phyloP scores from a whole-genome alignment of 2,113 vertebrate genomes.

The Junco hyemalis region DNA sequence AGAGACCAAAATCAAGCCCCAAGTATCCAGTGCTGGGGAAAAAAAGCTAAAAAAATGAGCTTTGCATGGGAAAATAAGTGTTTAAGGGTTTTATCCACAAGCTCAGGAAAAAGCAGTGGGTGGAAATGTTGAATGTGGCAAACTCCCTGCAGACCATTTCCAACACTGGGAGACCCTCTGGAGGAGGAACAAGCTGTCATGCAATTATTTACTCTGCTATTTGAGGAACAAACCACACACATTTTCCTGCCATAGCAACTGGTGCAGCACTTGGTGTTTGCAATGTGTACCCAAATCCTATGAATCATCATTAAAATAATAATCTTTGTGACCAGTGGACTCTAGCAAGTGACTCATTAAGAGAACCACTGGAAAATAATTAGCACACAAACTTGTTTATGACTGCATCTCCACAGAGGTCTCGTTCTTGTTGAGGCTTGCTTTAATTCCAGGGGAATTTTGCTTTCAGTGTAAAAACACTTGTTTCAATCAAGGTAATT shows the following conservation, averaged over 20 bases:
- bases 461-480: slow-evolving; percentile 39
- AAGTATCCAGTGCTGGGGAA: not conserved
- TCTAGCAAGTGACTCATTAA: slow-evolving; percentile 52
- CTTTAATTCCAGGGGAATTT: slow-evolving; percentile 50
- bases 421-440: not conserved
- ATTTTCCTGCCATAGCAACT: slow-evolving; percentile 39
- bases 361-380: slow-evolving; percentile 48
- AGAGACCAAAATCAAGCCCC: not conserved
- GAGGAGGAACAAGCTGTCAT: not conserved
- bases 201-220: slow-evolving; percentile 38
- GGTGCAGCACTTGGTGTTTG: not conserved
- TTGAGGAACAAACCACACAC: not conserved
- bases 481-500: slow-evolving; percentile 63
- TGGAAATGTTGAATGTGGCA: accelerated
- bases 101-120: not conserved
- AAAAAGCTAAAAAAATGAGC: not conserved
- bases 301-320: slow-evolving; percentile 59
- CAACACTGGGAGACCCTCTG: not conserved
- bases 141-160: not conserved
- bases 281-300: not conserved
- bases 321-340: slow-evolving; percentile 38
- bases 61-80: not conserved
- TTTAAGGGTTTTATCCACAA: not conserved
- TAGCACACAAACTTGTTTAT: slow-evolving; percentile 10
- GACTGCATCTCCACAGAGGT: not conserved